Percentiles rank a stretch among this genome's conserved stretches.
phyloP scores from a whole-genome alignment of 2,113 vertebrate species.

The Turnix velox region DNA sequence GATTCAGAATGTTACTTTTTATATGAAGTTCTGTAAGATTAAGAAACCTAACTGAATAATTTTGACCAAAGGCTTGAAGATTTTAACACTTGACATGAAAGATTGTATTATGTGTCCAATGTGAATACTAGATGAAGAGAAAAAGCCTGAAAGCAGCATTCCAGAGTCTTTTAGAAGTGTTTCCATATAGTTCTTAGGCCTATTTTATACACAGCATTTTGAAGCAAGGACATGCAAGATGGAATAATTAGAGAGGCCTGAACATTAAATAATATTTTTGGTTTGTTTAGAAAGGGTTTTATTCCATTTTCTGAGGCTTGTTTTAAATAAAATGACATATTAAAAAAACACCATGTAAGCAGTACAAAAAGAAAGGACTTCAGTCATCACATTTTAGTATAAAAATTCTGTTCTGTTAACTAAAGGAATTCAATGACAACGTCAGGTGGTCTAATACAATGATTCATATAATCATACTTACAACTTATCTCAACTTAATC shows the following conservation, averaged over 20 bases:
- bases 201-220: not conserved
- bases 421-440: slow-evolving; percentile 20
- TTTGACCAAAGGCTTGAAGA: not conserved
- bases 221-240: not conserved
- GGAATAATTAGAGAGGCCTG: not conserved
- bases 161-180: not conserved
- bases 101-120: not conserved
- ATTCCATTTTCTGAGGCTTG: slow-evolving; percentile 32
- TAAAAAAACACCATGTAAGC: slow-evolving; percentile 44
- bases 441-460: slow-evolving; percentile 29
- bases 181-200: not conserved
- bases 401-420: slow-evolving; percentile 36
- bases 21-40: not conserved
- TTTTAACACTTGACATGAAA: not conserved
- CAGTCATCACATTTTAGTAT: slow-evolving; percentile 14
- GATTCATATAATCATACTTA: slow-evolving; percentile 35
- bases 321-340: slow-evolving; percentile 66
- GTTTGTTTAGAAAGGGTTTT: slow-evolving; percentile 56
- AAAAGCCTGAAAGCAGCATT: not conserved
- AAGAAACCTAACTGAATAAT: not conserved
- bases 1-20: not conserved
- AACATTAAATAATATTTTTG: slow-evolving; percentile 32
- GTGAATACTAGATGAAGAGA: not conserved
- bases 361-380: slow-evolving; percentile 37
- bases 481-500: slow-evolving; percentile 44